Evolutionary conservation across 64 coral and sea anemone genomes (phyloP), one percentile per base, ranked within the genome.

Genomic region (Platygyra sinensis): DNA sequence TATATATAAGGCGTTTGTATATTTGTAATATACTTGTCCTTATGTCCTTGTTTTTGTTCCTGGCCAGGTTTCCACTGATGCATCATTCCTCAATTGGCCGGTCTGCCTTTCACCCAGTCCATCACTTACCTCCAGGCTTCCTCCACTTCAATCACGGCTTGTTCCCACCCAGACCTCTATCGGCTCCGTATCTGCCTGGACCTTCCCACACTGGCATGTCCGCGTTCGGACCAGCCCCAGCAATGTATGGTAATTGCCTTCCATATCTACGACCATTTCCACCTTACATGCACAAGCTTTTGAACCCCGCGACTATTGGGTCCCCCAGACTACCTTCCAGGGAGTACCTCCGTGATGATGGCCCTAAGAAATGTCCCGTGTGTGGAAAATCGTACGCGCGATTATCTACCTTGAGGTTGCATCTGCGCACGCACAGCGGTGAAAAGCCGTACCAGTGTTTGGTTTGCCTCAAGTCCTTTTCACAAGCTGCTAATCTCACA

Each of bases 401-500:
- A 13, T 39, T 91, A 5, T 91, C 89, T 8, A 91, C 89, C 49
- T 67, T 91, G 4, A 63, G 80, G 59, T 80, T 91, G 30, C 89
- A 91, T 86, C 30, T 91, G 27, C 81, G 89, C 67, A 91, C 89
- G 2, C 89, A 91, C 25, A 84, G 69, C 18, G 89, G 89, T 12
- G 80, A 84, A 18, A 91, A 91, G 52, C 89, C 89, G 22, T 91
- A 91, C 24, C 89, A 91, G 22, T 91, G 89, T 60, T 62, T 91
- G 80, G 89, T 86, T 27, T 72, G 83, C 16, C 67, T 86, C 4
- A 69, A 72, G 42, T 86, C 83, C 63, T 86, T 86, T 59, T 84
- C 89, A 2, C 89, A 91, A 77, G 89, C 89, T 30, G 89, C 89
- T 20, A 91, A 91, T 74, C 89, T 91, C 36, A 91, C 89, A 2